Evolutionary conservation across 1,140 invertebrate genomes (phyloP), one percentile per base, ranked within the genome.

Genomic region (Cryptotermes secundus): DNA sequence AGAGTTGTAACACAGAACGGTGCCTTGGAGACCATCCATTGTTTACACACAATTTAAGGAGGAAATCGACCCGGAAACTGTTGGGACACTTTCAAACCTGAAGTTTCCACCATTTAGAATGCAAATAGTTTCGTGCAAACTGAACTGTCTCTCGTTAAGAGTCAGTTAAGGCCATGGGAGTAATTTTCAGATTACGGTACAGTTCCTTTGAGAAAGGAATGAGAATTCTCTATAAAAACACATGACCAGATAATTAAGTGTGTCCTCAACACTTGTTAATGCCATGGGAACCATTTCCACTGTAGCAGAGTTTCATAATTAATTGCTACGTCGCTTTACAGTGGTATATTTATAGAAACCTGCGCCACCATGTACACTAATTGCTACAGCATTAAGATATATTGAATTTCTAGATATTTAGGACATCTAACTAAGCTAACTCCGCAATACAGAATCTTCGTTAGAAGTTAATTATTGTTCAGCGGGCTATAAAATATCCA

Each of bases 71-170:
- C 59, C 59, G 7, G 59, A n/a, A n/a, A 10, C 59, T 72, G 26
- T 72, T 31, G 59, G n/a, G 59, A 72, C 59, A 72, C 59, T 72
- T 72, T 26, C 59, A 72, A 72, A 72, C 19, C 59, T 72, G n/a
- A 72, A 72, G 59, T 72, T 72, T 26, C 59, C 59, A 72, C 59
- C 31, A 72, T 72, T 72, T 72, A n/a, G 59, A 72, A 72, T 72
- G n/a, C 59, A 72, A 72, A 72, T 31, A 72, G 59, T 72, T 31
- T 7, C 59, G n/a, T 31, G 59, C 16, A 72, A 4, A 31, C 59
- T 31, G n/a, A n/a, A 72, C 4, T 31, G 59, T 72, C 59, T n/a
- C n/a, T 72, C 3, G 26, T 72, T n/a, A 26, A 72, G 59, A 72
- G 59, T 49, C 45, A 49, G 45, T 72, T 72, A 26, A 31, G 59